Conservation (phyloP, 1,140 invertebrate genomes). For the Bradynema listronoti region DNA sequence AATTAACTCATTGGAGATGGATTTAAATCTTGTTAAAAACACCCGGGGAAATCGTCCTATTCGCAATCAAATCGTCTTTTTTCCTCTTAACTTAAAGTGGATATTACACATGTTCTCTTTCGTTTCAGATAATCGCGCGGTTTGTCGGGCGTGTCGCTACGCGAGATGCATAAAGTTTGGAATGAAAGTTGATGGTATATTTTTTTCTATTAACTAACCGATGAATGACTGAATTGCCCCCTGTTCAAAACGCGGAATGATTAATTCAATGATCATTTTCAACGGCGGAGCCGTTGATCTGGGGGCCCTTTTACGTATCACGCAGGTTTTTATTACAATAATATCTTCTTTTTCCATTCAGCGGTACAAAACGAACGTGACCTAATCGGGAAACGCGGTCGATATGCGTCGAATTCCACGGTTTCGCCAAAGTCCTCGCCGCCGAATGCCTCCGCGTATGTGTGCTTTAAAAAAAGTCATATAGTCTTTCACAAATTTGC, state of each 20-base stretch:
- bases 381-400: conserved; percentile 49
- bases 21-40: neutral
- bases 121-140: conserved; percentile 52
- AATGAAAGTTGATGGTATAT: conserved; percentile 53
- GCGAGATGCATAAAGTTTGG: conserved; percentile 47
- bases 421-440: conserved; percentile 15
- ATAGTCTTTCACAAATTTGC: no score
- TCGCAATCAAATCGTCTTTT: no score
- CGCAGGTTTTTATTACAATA: neutral
- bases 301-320: neutral
- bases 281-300: no score
- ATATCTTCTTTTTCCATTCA: conserved; percentile 21
- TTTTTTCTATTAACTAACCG: no score
- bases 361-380: conserved; percentile 55
- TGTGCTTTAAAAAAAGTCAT: no score
- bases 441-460: neutral
- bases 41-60: no score
- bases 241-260: no score
- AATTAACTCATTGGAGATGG: no score
- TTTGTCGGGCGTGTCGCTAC: conserved; percentile 53
- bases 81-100: no score
- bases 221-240: no score
- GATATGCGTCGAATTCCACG: conserved; percentile 29
- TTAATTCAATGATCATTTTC: no score
- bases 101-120: neutral